Base-by-base conservation (phyloP, 2,113 vertebrate species). In the Microcebus griseorufus region DNA sequence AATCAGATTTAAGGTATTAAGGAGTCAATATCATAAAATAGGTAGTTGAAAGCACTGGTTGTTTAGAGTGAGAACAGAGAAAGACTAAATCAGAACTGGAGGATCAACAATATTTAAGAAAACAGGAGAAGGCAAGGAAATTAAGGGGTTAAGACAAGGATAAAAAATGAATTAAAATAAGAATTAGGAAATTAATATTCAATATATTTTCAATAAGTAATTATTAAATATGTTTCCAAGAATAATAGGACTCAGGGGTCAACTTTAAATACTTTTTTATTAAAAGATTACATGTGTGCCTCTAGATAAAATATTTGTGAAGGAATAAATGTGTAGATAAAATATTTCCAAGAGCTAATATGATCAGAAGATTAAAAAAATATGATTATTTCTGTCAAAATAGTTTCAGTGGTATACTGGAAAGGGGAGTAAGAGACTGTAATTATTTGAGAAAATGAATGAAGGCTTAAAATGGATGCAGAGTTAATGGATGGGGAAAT, bases 121-220 rank as follows among this genome's bases (percentile, higher is more conserved):
- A 32, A 34, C 1, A 51, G 23, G 17, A 39, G 12, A 58, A 83
- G 6, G 4, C 9, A 87, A 75, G 48, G 34, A 42, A 70, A 18
- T 9, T 16, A 51, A 82, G 9, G 2, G 4, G 17, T 34, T 80
- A 16, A 7, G 16, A 27, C 51, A 86, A 2, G 0, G 0, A 42
- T 60, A 92, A 53, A 60, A 17, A 72, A 9, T 65, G 6, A 80
- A 55, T 83, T 87, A 83, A 82, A 60, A 86, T 4, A 95, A 70
- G 12, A 70, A 48, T 42, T 65, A 73, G 0, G 48, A 72, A 94
- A 34, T 1, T 20, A 80, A 64, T 42, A 42, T 70, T 45, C 82
- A 58, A 75, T 76, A 42, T 79, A n/a, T 83, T 84, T 79, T 94
- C 3, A n/a, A 87, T 23, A 90, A 29, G 53, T 82, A 42, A 89